Evolutionary conservation across 2,797 vertebrate species (phyloP).

Genomic region (Triplophysa bombifrons): DNA sequence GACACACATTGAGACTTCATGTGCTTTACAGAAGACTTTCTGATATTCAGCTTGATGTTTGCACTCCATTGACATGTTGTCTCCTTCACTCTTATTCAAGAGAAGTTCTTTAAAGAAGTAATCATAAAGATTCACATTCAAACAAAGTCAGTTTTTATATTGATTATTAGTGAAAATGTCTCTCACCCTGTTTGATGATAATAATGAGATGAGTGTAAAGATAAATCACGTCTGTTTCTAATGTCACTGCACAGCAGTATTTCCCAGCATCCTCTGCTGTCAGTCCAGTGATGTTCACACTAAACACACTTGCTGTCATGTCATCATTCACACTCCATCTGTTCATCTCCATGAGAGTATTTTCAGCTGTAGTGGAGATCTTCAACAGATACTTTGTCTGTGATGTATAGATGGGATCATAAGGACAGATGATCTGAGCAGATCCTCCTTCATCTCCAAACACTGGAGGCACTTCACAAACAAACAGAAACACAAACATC

Average conservation of each 20-base stretch:
- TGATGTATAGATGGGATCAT: constrained; percentile 2
- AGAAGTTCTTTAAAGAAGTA: constrained; percentile 1
- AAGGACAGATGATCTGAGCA: constrained; percentile 32
- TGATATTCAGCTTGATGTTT: constrained; percentile 12
- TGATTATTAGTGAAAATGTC: neutral
- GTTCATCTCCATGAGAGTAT: neutral
- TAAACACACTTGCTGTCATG: neutral
- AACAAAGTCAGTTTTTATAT: neutral
- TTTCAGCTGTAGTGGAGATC: neutral
- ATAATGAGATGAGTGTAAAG: constrained; percentile 30
- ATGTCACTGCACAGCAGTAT: constrained; percentile 43
- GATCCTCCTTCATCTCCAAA: constrained; percentile 29
- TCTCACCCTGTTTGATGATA: constrained; percentile 34
- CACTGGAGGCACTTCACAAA: neutral
- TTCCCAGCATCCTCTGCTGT: constrained; percentile 40
- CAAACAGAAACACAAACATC: no score
- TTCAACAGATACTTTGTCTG: constrained; percentile 24
- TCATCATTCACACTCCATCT: constrained; percentile 2
- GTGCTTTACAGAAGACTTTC: no score
- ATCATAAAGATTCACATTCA: no score
- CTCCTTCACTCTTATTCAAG: constrained; percentile 34
- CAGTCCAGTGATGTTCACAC: constrained; percentile 34
- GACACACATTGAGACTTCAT: no score
- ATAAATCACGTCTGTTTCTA: constrained; percentile 7
- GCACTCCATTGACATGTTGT: constrained; percentile 31